These are phyloP conservation scores for Pristionchus japonicus DNA, from an alignment of 2,888 invertebrate species.

Conservation along the genomic window DNA sequence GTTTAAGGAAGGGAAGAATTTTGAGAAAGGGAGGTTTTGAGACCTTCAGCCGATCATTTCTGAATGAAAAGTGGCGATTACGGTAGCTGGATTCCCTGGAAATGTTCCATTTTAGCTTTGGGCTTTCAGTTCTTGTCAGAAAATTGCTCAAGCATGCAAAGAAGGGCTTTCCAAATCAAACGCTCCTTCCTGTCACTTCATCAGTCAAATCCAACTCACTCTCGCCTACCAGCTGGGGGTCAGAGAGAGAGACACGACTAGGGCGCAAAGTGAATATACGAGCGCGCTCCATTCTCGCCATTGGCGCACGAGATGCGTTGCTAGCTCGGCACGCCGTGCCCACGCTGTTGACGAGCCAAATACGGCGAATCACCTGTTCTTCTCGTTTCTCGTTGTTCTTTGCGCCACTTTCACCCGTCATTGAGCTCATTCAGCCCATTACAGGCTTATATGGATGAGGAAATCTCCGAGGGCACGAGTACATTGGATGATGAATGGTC, in stretches of 20 bases:
- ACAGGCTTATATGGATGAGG: conserved; percentile 41
- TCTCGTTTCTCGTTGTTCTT: not conserved
- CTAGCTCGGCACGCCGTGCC: not conserved
- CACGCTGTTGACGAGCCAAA: not conserved
- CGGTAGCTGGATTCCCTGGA: too few species aligned
- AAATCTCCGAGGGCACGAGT: conserved; percentile 48
- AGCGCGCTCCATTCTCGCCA: not conserved
- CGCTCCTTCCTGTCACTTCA: not conserved
- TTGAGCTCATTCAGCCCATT: not conserved
- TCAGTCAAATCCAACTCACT: not conserved
- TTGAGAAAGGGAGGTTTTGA: too few species aligned
- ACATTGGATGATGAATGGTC: conserved; percentile 56
- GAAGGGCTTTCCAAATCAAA: not conserved
- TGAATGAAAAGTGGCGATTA: too few species aligned
- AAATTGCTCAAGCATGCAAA: not conserved
- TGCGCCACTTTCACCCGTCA: not conserved
- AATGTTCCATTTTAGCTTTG: too few species aligned
- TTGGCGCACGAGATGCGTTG: not conserved
- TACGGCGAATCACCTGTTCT: not conserved
- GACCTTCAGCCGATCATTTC: too few species aligned
- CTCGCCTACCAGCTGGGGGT: not conserved
- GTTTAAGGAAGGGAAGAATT: too few species aligned
- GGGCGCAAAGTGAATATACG: not conserved
- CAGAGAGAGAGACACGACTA: not conserved
- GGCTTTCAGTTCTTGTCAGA: not conserved